Evolutionary conservation across 1,140 invertebrate species (phyloP).

Genomic region (Cataglyphis hispanica): DNA sequence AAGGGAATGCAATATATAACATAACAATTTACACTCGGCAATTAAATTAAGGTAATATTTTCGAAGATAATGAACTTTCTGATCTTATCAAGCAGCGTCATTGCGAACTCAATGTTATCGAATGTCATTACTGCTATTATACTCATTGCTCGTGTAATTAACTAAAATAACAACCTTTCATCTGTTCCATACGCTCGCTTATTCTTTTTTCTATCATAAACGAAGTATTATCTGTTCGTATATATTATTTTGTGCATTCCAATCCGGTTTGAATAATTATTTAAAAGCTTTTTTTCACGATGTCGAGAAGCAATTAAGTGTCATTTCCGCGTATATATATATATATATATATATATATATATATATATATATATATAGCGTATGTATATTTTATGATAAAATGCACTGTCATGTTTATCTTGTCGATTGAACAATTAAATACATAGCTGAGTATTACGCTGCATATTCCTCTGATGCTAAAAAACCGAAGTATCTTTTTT

Average conservation of each 20-base stretch:
- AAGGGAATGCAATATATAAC: neutral
- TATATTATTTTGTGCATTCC: neutral
- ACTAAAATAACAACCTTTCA: neutral
- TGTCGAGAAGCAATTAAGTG: neutral
- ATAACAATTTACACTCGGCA: neutral
- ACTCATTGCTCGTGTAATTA: neutral
- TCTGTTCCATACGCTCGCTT: neutral
- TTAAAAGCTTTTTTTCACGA: neutral
- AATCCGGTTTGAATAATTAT: neutral
- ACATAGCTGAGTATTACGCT: neutral
- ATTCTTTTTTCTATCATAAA: neutral
- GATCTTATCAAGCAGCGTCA: neutral
- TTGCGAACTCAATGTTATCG: neutral
- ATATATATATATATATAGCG: too few relatives aligned
- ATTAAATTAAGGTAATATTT: slow-evolving; percentile 11
- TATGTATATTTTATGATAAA: neutral
- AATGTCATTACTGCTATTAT: neutral
- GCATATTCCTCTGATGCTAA: neutral
- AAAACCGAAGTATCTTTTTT: neutral
- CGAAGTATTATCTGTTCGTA: neutral
- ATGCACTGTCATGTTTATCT: neutral
- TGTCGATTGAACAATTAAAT: neutral
- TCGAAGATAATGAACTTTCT: neutral
- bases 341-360: too few relatives aligned
- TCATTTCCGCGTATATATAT: neutral